phyloP scores from a whole-genome alignment of 1,140 invertebrate species.

The Papilio machaon region DNA sequence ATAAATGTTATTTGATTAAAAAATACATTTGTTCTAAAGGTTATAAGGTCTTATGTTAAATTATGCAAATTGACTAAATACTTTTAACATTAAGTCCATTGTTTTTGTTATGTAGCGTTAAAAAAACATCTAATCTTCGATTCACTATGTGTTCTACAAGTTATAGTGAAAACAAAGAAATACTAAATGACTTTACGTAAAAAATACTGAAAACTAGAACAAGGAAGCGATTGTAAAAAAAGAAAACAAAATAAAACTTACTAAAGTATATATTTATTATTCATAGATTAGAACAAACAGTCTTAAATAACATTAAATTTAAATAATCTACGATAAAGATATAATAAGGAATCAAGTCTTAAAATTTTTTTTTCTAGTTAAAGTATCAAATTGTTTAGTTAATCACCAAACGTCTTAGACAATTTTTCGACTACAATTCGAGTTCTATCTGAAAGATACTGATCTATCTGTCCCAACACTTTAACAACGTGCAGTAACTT shows the following conservation, averaged over 20 bases:
- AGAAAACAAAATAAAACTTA: not conserved
- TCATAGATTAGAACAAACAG: not conserved
- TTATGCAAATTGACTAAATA: not conserved
- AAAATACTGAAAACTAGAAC: not conserved
- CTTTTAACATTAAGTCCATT: not conserved
- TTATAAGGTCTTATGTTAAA: not conserved
- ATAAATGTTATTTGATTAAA: not conserved
- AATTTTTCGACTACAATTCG: conserved; percentile 72
- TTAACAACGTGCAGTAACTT: conserved; percentile 74
- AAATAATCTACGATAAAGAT: not conserved
- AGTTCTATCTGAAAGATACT: conserved; percentile 73
- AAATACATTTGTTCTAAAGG: not conserved
- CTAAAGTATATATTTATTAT: not conserved
- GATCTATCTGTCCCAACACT: conserved; percentile 69
- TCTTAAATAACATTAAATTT: not conserved
- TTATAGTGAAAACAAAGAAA: too few relatives aligned
- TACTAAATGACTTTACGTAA: too few relatives aligned
- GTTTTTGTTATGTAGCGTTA: not conserved
- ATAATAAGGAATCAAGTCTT: not conserved
- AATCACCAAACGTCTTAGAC: conserved; percentile 70
- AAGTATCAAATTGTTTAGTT: conserved; percentile 21
- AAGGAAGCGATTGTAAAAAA: not conserved
- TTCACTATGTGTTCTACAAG: not conserved
- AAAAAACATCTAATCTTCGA: not conserved
- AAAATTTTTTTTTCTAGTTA: not conserved